phyloP scores from a whole-genome alignment of 1,140 invertebrate genomes.

The Procambarus virginalis region DNA sequence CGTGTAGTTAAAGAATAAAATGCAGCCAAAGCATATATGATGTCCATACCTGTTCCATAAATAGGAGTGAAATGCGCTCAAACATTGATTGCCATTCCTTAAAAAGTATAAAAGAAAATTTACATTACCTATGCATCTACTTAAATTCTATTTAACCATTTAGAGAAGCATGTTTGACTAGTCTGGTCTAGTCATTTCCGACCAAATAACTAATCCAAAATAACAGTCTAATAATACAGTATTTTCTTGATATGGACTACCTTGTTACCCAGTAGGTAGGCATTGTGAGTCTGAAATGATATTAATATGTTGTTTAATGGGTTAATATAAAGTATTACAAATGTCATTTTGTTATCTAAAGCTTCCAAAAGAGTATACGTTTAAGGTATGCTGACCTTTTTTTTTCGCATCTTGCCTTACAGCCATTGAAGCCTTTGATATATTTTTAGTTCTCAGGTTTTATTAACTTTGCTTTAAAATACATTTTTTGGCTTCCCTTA shows the following conservation, averaged over 20 bases:
- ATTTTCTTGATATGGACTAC: background rate
- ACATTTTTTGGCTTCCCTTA: background rate
- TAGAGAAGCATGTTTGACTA: conserved; percentile 1
- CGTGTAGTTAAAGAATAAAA: too few species aligned
- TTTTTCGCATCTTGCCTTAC: background rate
- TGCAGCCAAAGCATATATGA: too few species aligned
- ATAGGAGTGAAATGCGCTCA: conserved; percentile 80
- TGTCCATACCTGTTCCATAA: conserved; percentile 80
- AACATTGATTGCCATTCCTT: conserved; percentile 80
- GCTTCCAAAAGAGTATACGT: background rate
- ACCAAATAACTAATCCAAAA: conserved; percentile 13
- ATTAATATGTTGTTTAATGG: background rate
- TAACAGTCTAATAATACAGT: background rate
- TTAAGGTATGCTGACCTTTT: background rate
- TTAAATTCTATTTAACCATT: background rate
- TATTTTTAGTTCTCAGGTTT: background rate
- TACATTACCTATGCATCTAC: background rate
- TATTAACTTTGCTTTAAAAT: background rate
- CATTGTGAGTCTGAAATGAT: background rate
- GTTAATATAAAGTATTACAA: background rate
- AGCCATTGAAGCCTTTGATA: background rate
- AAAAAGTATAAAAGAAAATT: background rate
- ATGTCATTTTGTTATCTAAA: background rate
- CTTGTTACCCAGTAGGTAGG: background rate
- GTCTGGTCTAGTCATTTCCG: background rate